phyloP scores from a whole-genome alignment of 2,113 vertebrate genomes.

The Chloropsis hardwickii region DNA sequence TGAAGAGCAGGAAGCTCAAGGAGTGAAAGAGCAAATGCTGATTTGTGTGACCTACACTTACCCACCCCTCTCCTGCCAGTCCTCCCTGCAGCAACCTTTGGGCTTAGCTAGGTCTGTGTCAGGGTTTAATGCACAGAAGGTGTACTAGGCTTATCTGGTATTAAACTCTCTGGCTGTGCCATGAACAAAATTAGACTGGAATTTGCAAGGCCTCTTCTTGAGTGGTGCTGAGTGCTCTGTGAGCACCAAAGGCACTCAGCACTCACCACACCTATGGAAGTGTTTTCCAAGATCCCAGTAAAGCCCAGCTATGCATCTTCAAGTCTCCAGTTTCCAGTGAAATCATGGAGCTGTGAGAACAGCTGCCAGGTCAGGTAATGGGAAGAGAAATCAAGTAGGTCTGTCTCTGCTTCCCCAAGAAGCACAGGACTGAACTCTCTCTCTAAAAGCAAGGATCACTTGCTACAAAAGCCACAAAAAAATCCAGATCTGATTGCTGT shows the following conservation, averaged over 20 bases:
- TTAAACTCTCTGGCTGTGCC: neutral
- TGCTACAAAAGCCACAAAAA: neutral
- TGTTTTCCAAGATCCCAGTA: neutral
- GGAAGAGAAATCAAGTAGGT: neutral
- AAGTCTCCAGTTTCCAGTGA: neutral
- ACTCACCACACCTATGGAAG: neutral
- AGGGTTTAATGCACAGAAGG: neutral
- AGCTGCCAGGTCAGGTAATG: slow-evolving; percentile 13
- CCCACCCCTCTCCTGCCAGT: neutral
- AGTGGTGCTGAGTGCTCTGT: neutral
- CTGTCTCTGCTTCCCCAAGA: slow-evolving; percentile 4
- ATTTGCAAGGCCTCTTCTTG: neutral
- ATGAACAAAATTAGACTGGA: neutral
- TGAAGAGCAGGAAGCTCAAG: neutral
- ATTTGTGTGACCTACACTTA: neutral
- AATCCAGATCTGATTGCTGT: neutral
- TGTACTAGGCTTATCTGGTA: neutral
- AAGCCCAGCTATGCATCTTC: accelerated
- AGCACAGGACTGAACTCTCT: neutral
- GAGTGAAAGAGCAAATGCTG: neutral
- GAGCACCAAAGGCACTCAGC: neutral
- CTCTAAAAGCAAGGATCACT: neutral
- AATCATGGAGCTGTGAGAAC: neutral
- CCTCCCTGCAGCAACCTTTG: neutral
- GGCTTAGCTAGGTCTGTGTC: neutral